phyloP scores from a whole-genome alignment of 1,140 invertebrate species.

The Vollenhovia emeryi region DNA sequence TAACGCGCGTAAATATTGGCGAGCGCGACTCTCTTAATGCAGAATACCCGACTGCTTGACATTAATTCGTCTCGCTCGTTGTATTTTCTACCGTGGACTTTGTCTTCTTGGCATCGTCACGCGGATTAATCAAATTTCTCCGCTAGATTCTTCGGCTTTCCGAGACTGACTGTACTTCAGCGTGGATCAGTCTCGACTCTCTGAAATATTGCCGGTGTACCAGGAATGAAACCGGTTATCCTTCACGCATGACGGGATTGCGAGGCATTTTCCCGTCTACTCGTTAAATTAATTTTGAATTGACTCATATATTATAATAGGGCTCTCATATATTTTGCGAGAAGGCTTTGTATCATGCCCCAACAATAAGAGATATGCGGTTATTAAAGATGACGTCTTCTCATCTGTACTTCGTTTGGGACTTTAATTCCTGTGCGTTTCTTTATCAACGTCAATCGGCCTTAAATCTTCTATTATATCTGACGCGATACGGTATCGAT shows the following conservation, averaged over 20 bases:
- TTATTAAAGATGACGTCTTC: not conserved
- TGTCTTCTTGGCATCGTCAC: conserved; percentile 20
- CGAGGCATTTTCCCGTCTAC: not conserved
- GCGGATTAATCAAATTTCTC: conserved; percentile 65
- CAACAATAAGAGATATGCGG: not conserved
- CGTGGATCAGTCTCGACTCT: not conserved
- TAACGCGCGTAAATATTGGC: not conserved
- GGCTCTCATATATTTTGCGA: not conserved
- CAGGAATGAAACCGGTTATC: not conserved
- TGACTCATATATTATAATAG: not conserved
- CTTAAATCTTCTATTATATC: not conserved
- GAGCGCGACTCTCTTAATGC: not conserved
- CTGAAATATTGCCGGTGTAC: conserved; percentile 7
- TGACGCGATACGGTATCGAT: not conserved
- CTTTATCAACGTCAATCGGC: not conserved
- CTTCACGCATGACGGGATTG: conserved; percentile 3
- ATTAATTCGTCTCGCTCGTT: not conserved
- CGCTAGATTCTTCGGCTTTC: not conserved
- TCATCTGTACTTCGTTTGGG: not conserved
- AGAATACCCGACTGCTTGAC: not conserved
- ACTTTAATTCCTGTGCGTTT: not conserved
- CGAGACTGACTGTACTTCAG: not conserved
- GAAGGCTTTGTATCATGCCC: not conserved
- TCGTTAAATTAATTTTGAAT: conserved; percentile 1
- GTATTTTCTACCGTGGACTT: not conserved